Evolutionary conservation across 2,888 invertebrate species (phyloP), one percentile per base, ranked within the genome.

Genomic region (Rotaria socialis): DNA sequence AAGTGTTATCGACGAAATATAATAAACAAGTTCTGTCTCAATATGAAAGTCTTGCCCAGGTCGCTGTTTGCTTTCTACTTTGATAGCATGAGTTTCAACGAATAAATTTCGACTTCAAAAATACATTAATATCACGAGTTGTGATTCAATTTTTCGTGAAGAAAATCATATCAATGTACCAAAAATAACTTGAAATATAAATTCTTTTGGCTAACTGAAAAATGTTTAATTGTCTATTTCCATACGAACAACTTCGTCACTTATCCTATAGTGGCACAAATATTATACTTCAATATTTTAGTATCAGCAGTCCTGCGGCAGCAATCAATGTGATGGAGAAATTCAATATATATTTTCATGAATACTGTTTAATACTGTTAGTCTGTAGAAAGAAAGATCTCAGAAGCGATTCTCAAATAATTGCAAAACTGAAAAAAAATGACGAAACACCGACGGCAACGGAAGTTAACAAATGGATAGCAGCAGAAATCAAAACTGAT

Each of bases 311-410:
- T 75, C 75, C 75, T 2, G 43, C 43, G 7, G 41, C 75, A 43
- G 75, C 43, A 7, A 75, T 1, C 6, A 75, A 41, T 43, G 43
- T 75, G 19, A 75, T 43, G 41, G 75, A 75, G 75, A 75, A 75
- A 22, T 75, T 22, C 75, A 43, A 43, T 7, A 75, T 41, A n/a
- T 75, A 43, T 43, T 75, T 41, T 75, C 22, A 22, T 43, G 19
- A 2, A 19, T 67, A 27, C 27, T 27, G 27, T 4, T 1, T 50
- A 3, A 27, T 50, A 22, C 24, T 58, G 19, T 19, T 80, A 84
- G 86, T 24, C 10, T 80, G 80, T 74, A n/a, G n/a, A n/a, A 86
- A 86, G 50, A 86, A 60, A 58, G 86, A 86, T 86, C 27, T 86
- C 10, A 84, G 86, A 56, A 27, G n/a, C 7, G 84, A 58, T 58